Conservation (phyloP, 2,888 invertebrate species). For the Nomada flava region DNA sequence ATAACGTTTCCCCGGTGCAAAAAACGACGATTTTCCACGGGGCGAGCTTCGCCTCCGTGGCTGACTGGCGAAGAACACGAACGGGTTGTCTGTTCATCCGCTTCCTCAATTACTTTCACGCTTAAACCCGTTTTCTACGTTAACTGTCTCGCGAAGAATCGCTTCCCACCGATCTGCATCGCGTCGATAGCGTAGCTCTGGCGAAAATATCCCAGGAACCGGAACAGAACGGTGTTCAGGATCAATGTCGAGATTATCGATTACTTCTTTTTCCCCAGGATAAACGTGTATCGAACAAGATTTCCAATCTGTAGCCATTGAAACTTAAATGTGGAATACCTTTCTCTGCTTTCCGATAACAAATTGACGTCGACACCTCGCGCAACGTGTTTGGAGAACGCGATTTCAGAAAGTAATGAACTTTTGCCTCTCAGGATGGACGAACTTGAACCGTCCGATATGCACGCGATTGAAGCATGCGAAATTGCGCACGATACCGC, state of each 20-base stretch:
- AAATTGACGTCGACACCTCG: too few species aligned
- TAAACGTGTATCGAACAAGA: not conserved
- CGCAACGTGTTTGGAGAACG: too few species aligned
- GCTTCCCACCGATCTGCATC: conserved; percentile 71
- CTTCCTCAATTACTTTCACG: conserved; percentile 80
- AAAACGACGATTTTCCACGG: conserved; percentile 59
- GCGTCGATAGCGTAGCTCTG: conserved; percentile 33
- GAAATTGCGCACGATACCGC: conserved; percentile 43
- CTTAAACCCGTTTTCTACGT: conserved; percentile 77
- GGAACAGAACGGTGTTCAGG: conserved; percentile 26
- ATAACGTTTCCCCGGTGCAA: conserved; percentile 23
- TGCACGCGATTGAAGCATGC: conserved; percentile 3
- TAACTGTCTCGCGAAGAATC: conserved; percentile 71
- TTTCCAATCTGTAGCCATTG: too few species aligned
- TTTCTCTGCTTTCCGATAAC: too few species aligned
- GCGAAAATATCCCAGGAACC: conserved; percentile 52
- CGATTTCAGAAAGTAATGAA: too few species aligned
- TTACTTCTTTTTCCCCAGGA: not conserved
- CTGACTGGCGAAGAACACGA: conserved; percentile 45
- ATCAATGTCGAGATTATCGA: conserved; percentile 44
- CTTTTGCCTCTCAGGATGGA: too few species aligned
- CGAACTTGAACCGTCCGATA: conserved; percentile 6
- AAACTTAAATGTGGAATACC: too few species aligned
- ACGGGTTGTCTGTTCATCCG: conserved; percentile 64
- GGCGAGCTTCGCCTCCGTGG: conserved; percentile 38